These are phyloP conservation scores for Gisinianus flammeolus DNA, from an alignment of 2,888 invertebrate species.

Conservation along the genomic window DNA sequence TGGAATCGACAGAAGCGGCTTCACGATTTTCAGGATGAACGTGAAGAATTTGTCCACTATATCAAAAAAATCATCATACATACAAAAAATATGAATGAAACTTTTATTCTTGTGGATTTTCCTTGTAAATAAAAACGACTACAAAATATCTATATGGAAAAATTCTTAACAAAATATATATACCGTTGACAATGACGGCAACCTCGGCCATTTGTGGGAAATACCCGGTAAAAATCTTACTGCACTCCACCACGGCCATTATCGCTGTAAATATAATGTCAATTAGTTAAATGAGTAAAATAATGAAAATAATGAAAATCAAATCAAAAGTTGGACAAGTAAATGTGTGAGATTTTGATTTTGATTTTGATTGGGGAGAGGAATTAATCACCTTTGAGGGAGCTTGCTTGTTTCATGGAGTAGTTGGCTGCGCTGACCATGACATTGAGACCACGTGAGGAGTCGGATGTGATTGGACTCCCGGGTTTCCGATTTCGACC, in stretches of 20 bases:
- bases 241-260: background rate
- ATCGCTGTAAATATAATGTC: background rate
- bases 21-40: too few relatives aligned
- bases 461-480: background rate
- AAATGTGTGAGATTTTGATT: too few relatives aligned
- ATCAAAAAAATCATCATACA: background rate
- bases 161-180: too few relatives aligned
- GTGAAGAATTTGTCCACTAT: background rate
- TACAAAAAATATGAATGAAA: too few relatives aligned
- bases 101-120: too few relatives aligned
- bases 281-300: too few relatives aligned
- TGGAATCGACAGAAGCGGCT: too few relatives aligned
- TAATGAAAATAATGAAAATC: too few relatives aligned
- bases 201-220: background rate
- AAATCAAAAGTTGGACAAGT: too few relatives aligned
- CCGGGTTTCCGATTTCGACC: background rate
- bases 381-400: background rate
- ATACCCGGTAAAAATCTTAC: background rate
- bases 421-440: background rate
- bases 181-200: background rate
- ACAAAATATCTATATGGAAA: too few relatives aligned
- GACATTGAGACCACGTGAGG: background rate
- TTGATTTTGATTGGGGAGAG: background rate
- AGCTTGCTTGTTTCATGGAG: background rate
- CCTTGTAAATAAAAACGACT: background rate